A percentile compares a stretch with the other conserved stretches of the same genome.
Evolutionary conservation across 2,888 invertebrate genomes (phyloP).

Genomic region (Lampropteryx suffumata): DNA sequence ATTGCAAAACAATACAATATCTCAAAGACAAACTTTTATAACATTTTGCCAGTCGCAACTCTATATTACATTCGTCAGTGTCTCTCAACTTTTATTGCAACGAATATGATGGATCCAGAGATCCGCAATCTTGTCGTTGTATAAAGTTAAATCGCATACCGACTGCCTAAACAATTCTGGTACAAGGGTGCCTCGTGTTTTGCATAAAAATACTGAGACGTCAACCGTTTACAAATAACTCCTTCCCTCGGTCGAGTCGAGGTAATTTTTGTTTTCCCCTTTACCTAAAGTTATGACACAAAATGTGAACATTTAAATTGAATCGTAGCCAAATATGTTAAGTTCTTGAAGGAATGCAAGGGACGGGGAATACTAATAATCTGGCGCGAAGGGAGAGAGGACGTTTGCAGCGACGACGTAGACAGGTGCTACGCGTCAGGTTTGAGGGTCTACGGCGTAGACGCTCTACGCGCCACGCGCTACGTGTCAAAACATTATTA

Average conservation of each 20-base stretch:
- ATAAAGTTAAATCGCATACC: constrained; percentile 65
- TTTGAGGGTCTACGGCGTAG: constrained; percentile 34
- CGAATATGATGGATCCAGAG: constrained; percentile 64
- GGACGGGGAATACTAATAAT: constrained; percentile 67
- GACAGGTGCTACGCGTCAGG: constrained; percentile 62
- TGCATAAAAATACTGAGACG: constrained; percentile 76
- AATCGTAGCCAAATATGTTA: constrained; percentile 77
- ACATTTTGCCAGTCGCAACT: constrained; percentile 54
- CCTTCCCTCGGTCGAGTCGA: constrained; percentile 58
- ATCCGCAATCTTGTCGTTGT: constrained; percentile 59
- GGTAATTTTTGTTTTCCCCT: constrained; percentile 74
- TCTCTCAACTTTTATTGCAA: constrained; percentile 77
- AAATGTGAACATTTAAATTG: constrained; percentile 78
- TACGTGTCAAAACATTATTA: constrained; percentile 26
- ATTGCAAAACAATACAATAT: constrained; percentile 60
- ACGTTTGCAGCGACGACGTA: constrained; percentile 60
- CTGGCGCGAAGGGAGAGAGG: constrained; percentile 39
- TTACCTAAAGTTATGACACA: constrained; percentile 74
- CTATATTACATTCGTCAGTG: constrained; percentile 75
- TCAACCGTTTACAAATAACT: constrained; percentile 79
- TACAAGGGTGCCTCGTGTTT: constrained; percentile 65
- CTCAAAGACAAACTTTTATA: constrained; percentile 57
- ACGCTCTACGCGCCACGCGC: constrained; percentile 31
- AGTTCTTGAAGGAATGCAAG: constrained; percentile 63
- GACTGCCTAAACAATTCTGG: constrained; percentile 72